Evolutionary conservation across 2,797 vertebrate species (phyloP).

Genomic region (Pristis pectinata): DNA sequence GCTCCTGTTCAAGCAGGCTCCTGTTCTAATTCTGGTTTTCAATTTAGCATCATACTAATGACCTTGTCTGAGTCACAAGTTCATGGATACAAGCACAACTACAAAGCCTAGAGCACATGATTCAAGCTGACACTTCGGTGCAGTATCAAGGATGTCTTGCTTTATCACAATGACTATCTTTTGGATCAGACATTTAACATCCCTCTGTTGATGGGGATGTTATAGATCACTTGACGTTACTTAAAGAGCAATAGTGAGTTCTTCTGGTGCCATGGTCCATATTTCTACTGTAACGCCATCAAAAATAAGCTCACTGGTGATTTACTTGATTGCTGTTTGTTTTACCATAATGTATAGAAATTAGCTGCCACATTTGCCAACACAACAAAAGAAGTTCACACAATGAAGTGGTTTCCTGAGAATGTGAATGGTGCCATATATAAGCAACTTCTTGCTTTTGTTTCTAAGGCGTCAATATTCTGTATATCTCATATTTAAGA

Average conservation of each 20-base stretch:
- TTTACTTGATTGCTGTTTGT: conserved; percentile 8
- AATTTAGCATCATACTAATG: not conserved
- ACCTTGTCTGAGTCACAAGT: not conserved
- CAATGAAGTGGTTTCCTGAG: not conserved
- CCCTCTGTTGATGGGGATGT: not conserved
- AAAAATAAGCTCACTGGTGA: not conserved
- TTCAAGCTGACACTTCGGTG: not conserved
- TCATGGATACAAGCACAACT: not conserved
- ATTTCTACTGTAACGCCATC: not conserved
- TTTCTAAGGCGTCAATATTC: not conserved
- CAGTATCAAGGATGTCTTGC: not conserved
- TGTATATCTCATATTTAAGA: not conserved
- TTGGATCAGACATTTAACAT: not conserved
- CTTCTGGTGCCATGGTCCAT: not conserved
- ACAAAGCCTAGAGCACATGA: not conserved
- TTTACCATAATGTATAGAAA: not conserved
- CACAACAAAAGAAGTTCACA: not conserved
- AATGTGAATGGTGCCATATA: not conserved
- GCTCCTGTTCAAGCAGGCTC: not conserved
- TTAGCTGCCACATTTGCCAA: not conserved
- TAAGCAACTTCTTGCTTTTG: not conserved
- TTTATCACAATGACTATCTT: not conserved
- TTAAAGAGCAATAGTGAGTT: not conserved
- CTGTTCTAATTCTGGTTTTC: not conserved
- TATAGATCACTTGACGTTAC: not conserved